Percentiles rank a stretch among this genome's conserved stretches.
These are phyloP conservation scores for Oegoconia quadripuncta DNA, from an alignment of 2,888 invertebrate genomes.

Conservation along the genomic window DNA sequence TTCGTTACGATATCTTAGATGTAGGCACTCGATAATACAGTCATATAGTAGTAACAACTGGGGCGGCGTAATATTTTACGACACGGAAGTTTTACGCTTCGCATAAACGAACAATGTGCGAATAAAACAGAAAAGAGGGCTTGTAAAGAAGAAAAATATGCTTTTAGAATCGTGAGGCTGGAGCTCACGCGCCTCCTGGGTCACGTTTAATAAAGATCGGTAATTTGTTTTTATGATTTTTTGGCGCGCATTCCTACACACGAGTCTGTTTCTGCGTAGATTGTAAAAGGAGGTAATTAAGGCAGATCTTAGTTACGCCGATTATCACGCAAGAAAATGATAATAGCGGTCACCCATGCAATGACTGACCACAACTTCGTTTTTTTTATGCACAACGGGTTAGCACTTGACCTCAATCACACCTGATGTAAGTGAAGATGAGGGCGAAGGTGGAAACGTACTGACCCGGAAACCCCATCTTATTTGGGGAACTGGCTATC, in stretches of 20 bases:
- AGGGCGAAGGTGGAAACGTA: no score
- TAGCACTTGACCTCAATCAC: no score
- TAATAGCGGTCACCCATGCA: no score
- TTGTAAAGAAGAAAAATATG: conserved; percentile 41
- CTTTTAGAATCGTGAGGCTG: conserved; percentile 31
- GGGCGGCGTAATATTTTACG: conserved; percentile 37
- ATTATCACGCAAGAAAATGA: no score
- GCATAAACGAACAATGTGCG: conserved; percentile 33
- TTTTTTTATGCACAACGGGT: no score
- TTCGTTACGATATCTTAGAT: conserved; percentile 1
- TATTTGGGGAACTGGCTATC: no score
- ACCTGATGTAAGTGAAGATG: no score
- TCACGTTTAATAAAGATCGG: conserved; percentile 41
- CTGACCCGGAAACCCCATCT: no score
- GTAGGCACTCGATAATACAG: conserved; percentile 10
- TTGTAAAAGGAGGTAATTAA: no score
- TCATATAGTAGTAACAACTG: conserved; percentile 17
- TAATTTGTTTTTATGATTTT: conserved; percentile 46
- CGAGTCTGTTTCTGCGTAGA: no score
- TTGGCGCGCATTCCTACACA: neutral
- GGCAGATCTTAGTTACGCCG: no score
- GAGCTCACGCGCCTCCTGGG: conserved; percentile 23
- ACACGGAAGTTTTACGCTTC: conserved; percentile 38
- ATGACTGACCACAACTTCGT: no score
- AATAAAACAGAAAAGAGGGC: conserved; percentile 25